A percentile compares a stretch with the other conserved stretches of the same genome.
These are phyloP conservation scores for Myiotriccus ornatus DNA, from an alignment of 2,797 vertebrate genomes.

Conservation along the genomic window DNA sequence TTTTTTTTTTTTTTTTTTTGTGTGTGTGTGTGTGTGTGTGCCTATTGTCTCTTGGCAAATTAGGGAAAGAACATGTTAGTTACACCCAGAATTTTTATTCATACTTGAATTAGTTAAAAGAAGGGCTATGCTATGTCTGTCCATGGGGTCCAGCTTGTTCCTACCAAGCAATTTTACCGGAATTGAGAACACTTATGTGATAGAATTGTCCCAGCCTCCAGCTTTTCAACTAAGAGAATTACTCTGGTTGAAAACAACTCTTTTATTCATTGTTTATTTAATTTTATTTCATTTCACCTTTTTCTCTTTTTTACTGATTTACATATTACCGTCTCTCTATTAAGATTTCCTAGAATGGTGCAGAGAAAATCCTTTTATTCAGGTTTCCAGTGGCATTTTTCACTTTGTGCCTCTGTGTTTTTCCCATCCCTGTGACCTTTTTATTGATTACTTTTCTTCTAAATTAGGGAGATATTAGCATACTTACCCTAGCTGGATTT, in stretches of 20 bases:
- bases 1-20: background rate
- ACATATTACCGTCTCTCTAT: background rate
- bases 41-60: background rate
- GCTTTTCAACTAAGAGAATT: background rate
- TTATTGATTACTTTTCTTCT: constrained; percentile 37
- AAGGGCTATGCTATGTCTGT: background rate
- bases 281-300: background rate
- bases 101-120: background rate
- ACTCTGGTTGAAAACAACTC: background rate
- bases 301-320: background rate
- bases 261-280: background rate
- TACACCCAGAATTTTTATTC: background rate
- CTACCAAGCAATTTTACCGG: background rate
- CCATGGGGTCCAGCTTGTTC: background rate
- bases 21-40: too few species aligned
- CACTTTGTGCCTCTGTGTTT: background rate
- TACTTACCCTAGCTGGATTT: constrained; percentile 2
- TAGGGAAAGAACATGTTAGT: background rate
- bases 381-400: background rate
- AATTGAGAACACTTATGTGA: background rate
- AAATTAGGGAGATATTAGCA: background rate
- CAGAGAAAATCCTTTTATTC: background rate
- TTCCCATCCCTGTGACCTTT: background rate
- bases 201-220: background rate
- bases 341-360: background rate